These are phyloP conservation scores for Nyctibius bracteatus DNA, from an alignment of 2,113 vertebrate species.

Conservation along the genomic window DNA sequence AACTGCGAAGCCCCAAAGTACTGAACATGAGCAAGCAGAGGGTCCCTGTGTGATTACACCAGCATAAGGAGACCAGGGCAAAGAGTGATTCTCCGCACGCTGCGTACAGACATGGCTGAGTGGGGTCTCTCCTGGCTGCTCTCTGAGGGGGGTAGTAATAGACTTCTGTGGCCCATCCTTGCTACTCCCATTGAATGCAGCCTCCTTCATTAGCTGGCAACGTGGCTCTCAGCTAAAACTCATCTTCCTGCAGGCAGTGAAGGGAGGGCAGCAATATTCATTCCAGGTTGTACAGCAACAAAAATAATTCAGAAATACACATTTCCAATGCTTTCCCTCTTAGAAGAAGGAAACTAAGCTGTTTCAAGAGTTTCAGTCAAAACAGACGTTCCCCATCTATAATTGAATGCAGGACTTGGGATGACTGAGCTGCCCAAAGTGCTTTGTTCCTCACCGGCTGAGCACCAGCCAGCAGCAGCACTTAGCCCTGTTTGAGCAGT, in stretches of 20 bases:
- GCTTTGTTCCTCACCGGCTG: background rate
- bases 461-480: background rate
- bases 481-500: background rate
- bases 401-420: background rate
- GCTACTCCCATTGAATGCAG: background rate
- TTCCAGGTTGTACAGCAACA: background rate
- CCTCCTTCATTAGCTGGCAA: background rate
- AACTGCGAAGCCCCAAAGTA: background rate
- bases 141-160: accelerated
- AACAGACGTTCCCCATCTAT: background rate
- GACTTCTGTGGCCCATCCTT: accelerated
- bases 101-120: accelerated
- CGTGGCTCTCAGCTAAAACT: background rate
- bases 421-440: background rate
- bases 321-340: background rate
- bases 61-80: background rate
- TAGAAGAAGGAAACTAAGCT: background rate
- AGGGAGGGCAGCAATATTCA: background rate
- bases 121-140: background rate
- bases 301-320: background rate
- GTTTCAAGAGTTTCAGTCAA: background rate
- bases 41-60: accelerated
- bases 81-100: background rate
- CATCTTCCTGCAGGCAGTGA: background rate
- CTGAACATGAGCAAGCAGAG: background rate